phyloP scores from a whole-genome alignment of 2,888 invertebrate genomes.

The Abscondita cerata region DNA sequence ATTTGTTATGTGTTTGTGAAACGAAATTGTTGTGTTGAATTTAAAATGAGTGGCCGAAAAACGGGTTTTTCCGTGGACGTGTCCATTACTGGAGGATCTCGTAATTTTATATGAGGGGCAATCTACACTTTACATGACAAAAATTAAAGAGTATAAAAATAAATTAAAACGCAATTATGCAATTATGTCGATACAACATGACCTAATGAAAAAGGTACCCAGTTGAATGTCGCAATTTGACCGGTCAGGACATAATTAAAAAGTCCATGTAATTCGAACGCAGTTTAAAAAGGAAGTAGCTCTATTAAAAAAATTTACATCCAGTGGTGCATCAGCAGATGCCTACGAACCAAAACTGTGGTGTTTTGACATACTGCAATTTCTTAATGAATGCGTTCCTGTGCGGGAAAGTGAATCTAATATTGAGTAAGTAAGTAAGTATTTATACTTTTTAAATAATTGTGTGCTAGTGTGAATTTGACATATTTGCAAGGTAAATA shows the following conservation, averaged over 20 bases:
- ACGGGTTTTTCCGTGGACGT: not conserved
- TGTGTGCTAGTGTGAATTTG: not conserved
- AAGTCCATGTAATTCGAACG: not conserved
- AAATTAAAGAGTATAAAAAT: not conserved
- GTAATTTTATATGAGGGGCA: not conserved
- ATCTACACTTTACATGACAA: not conserved
- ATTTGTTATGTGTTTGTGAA: no score
- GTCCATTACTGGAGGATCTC: not conserved
- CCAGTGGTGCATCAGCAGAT: not conserved
- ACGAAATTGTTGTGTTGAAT: not conserved
- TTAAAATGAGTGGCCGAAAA: not conserved
- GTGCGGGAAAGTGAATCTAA: not conserved
- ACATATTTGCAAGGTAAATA: not conserved
- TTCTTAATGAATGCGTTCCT: not conserved
- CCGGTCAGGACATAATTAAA: not conserved
- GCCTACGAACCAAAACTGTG: slow-evolving; percentile 4
- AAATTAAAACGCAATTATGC: not conserved
- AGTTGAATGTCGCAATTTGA: not conserved
- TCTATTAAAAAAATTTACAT: not conserved
- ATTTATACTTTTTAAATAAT: not conserved
- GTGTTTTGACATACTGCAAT: not conserved
- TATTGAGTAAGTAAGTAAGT: not conserved
- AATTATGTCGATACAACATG: not conserved
- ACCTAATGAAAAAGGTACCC: not conserved
- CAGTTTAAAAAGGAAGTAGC: not conserved